Conservation (phyloP, 1,140 invertebrate species). For the Oedothorax gibbosus region DNA sequence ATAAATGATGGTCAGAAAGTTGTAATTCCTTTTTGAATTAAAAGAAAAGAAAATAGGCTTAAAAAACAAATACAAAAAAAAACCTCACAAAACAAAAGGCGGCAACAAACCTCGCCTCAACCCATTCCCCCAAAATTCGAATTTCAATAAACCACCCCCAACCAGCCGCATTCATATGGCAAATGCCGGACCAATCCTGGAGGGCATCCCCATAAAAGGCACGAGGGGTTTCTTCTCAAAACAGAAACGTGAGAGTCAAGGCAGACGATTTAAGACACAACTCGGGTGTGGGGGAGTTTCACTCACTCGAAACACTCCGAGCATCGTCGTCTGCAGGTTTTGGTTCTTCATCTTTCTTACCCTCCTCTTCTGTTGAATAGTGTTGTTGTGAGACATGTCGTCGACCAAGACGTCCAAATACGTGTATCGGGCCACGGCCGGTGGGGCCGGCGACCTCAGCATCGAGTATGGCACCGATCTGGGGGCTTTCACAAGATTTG, state of each 20-base stretch:
- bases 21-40: no score
- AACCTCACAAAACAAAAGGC: no score
- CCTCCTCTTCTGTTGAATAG: neutral
- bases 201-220: slow-evolving; percentile 43
- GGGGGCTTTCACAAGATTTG: slow-evolving; percentile 89
- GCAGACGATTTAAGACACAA: slow-evolving; percentile 46
- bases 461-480: slow-evolving; percentile 94
- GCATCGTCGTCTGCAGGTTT: neutral
- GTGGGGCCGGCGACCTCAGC: slow-evolving; percentile 84
- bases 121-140: no score
- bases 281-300: slow-evolving; percentile 47
- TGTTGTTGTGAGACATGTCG: slow-evolving; percentile 13
- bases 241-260: slow-evolving; percentile 55
- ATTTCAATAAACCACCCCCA: neutral
- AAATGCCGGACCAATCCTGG: no score
- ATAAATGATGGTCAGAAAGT: no score
- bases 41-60: no score
- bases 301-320: slow-evolving; percentile 2
- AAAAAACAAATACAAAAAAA: no score
- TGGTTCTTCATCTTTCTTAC: neutral
- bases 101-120: no score
- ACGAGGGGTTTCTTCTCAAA: slow-evolving; percentile 24
- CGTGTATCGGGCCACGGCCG: slow-evolving; percentile 84
- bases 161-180: neutral
- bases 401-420: slow-evolving; percentile 88